Percentiles rank a stretch among this genome's conserved stretches.
Conservation (phyloP, 2,113 vertebrate genomes). For the Typhlomys cinereus region DNA sequence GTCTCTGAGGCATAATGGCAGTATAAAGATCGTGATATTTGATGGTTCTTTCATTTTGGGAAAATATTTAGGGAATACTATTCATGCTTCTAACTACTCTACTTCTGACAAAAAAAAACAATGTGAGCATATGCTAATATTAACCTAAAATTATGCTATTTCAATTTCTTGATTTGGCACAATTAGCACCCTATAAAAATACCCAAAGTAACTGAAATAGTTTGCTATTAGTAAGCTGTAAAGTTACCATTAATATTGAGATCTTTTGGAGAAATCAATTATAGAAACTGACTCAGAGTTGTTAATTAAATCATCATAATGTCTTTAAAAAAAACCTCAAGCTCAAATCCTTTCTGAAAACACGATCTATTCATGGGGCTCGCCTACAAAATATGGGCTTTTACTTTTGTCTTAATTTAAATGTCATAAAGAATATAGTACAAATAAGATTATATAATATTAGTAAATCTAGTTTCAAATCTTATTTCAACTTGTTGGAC, state of each 20-base stretch:
- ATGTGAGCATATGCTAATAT: slow-evolving; percentile 82
- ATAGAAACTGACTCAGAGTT: slow-evolving; percentile 57
- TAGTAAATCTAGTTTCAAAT: not conserved
- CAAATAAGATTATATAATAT: slow-evolving; percentile 14
- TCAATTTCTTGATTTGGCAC: slow-evolving; percentile 81
- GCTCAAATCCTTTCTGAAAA: slow-evolving; percentile 70
- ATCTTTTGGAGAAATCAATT: slow-evolving; percentile 67
- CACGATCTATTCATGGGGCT: slow-evolving; percentile 54
- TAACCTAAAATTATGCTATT: slow-evolving; percentile 83
- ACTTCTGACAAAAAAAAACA: slow-evolving; percentile 61
- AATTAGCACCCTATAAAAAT: slow-evolving; percentile 82
- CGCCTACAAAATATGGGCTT: slow-evolving; percentile 24
- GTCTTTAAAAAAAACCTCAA: slow-evolving; percentile 68
- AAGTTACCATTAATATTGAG: slow-evolving; percentile 74
- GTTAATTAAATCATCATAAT: slow-evolving; percentile 65
- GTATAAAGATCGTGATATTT: slow-evolving; percentile 31
- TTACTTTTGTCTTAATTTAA: slow-evolving; percentile 68
- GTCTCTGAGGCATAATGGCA: not conserved
- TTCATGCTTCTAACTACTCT: slow-evolving; percentile 41
- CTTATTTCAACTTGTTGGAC: slow-evolving; percentile 6
- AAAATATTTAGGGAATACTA: slow-evolving; percentile 52
- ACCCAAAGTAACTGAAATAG: slow-evolving; percentile 78
- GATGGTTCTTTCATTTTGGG: slow-evolving; percentile 1
- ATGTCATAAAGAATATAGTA: not conserved
- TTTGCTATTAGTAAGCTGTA: slow-evolving; percentile 70